Conservation (phyloP, 2,797 vertebrate genomes). For the Odontamblyopus lacepedii region DNA sequence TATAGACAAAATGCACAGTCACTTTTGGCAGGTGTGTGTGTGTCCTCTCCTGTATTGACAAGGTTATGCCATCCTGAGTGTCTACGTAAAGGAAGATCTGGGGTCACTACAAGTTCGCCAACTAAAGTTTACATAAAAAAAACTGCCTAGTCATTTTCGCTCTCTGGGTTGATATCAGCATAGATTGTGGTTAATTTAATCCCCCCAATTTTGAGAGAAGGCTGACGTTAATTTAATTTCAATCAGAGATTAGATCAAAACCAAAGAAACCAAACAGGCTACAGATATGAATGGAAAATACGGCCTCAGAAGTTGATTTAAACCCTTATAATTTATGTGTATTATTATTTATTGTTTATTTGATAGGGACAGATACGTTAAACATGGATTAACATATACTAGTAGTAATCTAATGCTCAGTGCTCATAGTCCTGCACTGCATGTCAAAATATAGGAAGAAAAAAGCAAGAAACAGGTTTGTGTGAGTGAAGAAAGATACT, state of each 20-base stretch:
- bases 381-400: no score
- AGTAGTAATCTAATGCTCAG: no score
- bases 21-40: background rate
- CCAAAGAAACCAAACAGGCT: background rate
- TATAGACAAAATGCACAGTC: no score
- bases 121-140: background rate
- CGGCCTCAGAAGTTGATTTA: background rate
- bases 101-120: background rate
- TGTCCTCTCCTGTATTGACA: background rate
- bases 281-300: background rate
- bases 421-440: background rate
- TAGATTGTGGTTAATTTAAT: background rate
- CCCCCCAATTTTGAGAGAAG: background rate
- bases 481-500: background rate
- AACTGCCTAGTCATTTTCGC: background rate
- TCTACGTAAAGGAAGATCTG: background rate
- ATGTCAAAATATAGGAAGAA: background rate
- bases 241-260: background rate
- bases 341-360: no score
- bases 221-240: background rate
- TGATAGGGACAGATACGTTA: no score
- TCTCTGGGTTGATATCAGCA: background rate
- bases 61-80: background rate
- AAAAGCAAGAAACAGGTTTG: background rate
- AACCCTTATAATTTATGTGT: background rate